phyloP scores from a whole-genome alignment of 2,113 vertebrate species.

The Picathartes gymnocephalus region DNA sequence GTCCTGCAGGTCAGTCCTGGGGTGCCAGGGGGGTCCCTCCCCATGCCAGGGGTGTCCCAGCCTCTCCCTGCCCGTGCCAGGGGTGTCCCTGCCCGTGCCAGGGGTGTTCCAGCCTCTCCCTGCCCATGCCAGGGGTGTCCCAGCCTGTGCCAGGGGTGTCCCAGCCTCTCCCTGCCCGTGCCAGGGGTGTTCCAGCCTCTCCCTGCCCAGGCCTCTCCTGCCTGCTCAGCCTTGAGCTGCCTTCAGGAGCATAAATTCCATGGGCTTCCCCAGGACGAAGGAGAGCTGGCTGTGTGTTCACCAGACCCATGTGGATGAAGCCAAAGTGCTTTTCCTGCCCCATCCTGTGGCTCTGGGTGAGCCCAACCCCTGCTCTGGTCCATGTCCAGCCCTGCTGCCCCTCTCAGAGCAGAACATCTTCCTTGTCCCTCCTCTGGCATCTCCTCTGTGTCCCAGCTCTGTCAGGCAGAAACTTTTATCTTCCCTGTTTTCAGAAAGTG shows the following conservation, averaged over 20 bases:
- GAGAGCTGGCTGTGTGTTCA: neutral
- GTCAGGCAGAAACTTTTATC: neutral
- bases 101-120: too few relatives aligned
- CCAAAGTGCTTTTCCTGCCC: neutral
- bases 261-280: neutral
- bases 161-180: too few relatives aligned
- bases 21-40: too few relatives aligned
- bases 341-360: rapidly evolving
- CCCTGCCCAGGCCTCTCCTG: neutral
- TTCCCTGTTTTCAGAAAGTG: neutral
- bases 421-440: neutral
- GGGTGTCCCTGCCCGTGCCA: neutral
- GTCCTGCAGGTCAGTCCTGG: conserved; percentile 84
- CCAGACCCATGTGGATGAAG: neutral
- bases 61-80: neutral
- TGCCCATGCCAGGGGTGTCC: neutral
- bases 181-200: neutral
- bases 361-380: neutral
- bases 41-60: too few relatives aligned
- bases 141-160: neutral
- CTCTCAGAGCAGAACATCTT: neutral
- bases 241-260: neutral
- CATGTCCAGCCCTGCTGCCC: neutral
- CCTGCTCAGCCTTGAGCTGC: neutral
- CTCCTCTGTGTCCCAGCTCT: neutral